Evolutionary conservation across 2,113 vertebrate genomes (phyloP).

Genomic region (Ranitomeya variabilis): DNA sequence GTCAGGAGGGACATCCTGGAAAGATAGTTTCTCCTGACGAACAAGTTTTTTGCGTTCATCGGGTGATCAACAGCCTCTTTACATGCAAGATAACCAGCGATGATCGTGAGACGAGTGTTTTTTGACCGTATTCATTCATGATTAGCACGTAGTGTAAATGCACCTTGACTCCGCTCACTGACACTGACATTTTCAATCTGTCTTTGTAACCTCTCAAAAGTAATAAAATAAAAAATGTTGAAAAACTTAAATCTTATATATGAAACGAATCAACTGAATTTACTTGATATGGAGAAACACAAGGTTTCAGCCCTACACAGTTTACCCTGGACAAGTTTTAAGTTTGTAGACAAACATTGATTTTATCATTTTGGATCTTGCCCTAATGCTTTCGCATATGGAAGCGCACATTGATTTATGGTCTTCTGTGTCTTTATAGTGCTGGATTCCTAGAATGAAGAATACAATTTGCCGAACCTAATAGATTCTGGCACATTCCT

Average conservation of each 20-base stretch:
- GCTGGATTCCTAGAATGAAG: neutral
- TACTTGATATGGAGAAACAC: neutral
- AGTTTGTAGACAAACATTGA: neutral
- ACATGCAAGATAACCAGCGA: too few species aligned
- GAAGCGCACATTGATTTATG: neutral
- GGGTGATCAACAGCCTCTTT: too few species aligned
- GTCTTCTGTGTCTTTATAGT: neutral
- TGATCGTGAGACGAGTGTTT: too few species aligned
- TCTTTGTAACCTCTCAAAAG: neutral
- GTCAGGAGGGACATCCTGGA: too few species aligned
- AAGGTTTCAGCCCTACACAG: neutral
- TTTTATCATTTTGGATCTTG: constrained; percentile 7
- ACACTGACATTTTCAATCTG: neutral
- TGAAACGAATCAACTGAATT: neutral
- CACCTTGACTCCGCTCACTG: neutral
- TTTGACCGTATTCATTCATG: too few species aligned
- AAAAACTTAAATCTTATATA: neutral
- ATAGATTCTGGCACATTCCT: neutral
- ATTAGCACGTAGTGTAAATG: too few species aligned
- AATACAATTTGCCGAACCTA: neutral
- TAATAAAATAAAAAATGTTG: neutral
- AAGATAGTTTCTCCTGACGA: too few species aligned
- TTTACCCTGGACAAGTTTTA: neutral
- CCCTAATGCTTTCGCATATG: neutral
- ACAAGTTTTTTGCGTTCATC: too few species aligned